Percentiles rank a stretch among this genome's conserved stretches.
phyloP scores from a whole-genome alignment of 2,888 invertebrate genomes.

The Cabera pusaria region DNA sequence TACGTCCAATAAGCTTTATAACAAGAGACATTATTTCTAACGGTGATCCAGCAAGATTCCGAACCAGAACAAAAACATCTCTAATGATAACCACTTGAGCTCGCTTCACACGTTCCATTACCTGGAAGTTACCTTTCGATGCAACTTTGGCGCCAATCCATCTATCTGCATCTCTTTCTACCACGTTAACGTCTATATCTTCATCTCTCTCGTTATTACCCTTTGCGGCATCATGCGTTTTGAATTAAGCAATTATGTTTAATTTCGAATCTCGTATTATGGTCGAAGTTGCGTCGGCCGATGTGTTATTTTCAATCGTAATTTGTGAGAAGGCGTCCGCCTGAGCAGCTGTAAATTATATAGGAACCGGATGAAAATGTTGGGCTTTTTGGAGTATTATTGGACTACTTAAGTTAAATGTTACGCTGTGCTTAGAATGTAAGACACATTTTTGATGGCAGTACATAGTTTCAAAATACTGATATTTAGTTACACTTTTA shows the following conservation, averaged over 20 bases:
- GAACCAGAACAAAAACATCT: slow-evolving; percentile 60
- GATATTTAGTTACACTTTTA: too few species aligned
- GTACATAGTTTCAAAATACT: too few species aligned
- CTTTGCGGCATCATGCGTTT: slow-evolving; percentile 46
- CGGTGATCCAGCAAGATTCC: slow-evolving; percentile 35
- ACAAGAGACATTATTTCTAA: slow-evolving; percentile 33
- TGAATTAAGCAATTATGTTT: slow-evolving; percentile 83
- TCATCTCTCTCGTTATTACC: slow-evolving; percentile 50
- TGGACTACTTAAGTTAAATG: slow-evolving; percentile 35
- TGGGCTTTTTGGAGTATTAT: slow-evolving; percentile 27
- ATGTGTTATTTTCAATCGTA: slow-evolving; percentile 82
- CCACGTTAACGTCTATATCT: slow-evolving; percentile 21
- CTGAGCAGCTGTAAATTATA: slow-evolving; percentile 81
- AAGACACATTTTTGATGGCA: slow-evolving; percentile 9
- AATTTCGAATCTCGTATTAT: slow-evolving; percentile 78
- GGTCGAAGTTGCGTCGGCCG: slow-evolving; percentile 63
- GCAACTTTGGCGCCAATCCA: slow-evolving; percentile 38
- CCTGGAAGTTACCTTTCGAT: slow-evolving; percentile 60
- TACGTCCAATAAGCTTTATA: slow-evolving; percentile 22
- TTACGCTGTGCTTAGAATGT: slow-evolving; percentile 31
- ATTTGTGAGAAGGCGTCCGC: slow-evolving; percentile 81
- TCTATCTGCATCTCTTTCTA: slow-evolving; percentile 48
- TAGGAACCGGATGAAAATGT: slow-evolving; percentile 36
- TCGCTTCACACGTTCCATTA: slow-evolving; percentile 75
- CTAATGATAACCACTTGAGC: slow-evolving; percentile 67